These are phyloP conservation scores for Polyommatus icarus DNA, from an alignment of 2,888 invertebrate genomes.

Conservation along the genomic window DNA sequence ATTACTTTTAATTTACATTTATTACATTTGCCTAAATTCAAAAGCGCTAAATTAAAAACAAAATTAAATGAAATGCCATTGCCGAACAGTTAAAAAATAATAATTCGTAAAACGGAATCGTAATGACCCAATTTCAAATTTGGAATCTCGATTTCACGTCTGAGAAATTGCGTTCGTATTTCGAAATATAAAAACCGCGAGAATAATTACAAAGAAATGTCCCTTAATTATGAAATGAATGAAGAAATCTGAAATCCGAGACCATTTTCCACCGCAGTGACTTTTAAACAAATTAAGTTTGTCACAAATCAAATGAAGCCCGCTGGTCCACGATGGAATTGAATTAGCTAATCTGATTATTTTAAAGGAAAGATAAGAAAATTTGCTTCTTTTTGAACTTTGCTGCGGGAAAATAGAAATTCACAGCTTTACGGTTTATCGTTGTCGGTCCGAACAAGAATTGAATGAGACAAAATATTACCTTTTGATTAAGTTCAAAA, in stretches of 20 bases:
- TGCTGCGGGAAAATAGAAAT: constrained; percentile 28
- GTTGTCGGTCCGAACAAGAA: neutral
- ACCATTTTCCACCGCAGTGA: constrained; percentile 47
- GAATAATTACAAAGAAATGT: constrained; percentile 33
- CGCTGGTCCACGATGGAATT: constrained; percentile 55
- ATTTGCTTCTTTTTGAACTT: constrained; percentile 26
- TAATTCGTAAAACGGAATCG: neutral
- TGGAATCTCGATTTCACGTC: constrained; percentile 22
- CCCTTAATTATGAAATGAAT: constrained; percentile 34
- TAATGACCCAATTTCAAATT: constrained; percentile 21
- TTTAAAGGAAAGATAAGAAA: constrained; percentile 42
- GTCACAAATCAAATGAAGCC: constrained; percentile 62
- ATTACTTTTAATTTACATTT: too few relatives aligned
- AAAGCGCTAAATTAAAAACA: neutral
- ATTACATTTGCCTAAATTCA: too few relatives aligned
- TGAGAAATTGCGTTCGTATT: constrained; percentile 1
- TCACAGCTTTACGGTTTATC: constrained; percentile 10
- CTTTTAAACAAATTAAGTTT: constrained; percentile 52
- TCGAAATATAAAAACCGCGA: constrained; percentile 26
- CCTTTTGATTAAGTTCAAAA: neutral
- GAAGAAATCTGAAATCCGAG: constrained; percentile 40
- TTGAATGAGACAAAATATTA: constrained; percentile 4
- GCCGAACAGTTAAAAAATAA: neutral
- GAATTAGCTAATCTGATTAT: constrained; percentile 68
- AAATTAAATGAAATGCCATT: neutral